Evolutionary conservation across 1,140 invertebrate species (phyloP).

Genomic region (Leptoteleia sp.): DNA sequence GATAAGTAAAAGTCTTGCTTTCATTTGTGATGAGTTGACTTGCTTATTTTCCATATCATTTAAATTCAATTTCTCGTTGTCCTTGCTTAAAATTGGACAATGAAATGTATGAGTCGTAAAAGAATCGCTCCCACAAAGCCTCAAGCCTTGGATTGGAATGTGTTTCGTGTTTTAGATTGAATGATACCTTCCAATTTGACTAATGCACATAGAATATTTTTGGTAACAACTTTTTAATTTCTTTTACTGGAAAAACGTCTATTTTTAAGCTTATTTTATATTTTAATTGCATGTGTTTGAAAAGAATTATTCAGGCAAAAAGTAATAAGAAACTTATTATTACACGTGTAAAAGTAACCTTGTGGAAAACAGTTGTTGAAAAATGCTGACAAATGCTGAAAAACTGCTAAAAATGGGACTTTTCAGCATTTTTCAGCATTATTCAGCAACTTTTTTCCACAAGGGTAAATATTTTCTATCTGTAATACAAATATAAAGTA

Average conservation of each 20-base stretch:
- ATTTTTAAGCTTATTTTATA: constrained; percentile 5
- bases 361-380: too few relatives aligned
- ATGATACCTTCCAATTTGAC: too few relatives aligned
- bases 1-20: neutral
- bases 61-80: constrained; percentile 21
- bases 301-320: neutral
- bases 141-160: constrained; percentile 19
- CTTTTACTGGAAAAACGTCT: neutral
- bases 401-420: too few relatives aligned
- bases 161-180: constrained; percentile 22
- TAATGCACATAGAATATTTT: constrained; percentile 6
- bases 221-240: neutral
- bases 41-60: constrained; percentile 19
- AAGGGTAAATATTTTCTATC: neutral
- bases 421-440: too few relatives aligned
- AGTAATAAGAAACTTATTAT: too few relatives aligned
- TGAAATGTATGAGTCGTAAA: constrained; percentile 10
- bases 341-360: too few relatives aligned
- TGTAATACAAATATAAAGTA: too few relatives aligned
- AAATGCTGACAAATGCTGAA: too few relatives aligned
- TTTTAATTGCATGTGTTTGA: constrained; percentile 3
- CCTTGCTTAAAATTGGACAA: constrained; percentile 26
- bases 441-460: too few relatives aligned
- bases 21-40: constrained; percentile 9
- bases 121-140: constrained; percentile 61